Evolutionary conservation across 2,113 vertebrate genomes (phyloP).

Genomic region (Brachypodius melanocephalos): DNA sequence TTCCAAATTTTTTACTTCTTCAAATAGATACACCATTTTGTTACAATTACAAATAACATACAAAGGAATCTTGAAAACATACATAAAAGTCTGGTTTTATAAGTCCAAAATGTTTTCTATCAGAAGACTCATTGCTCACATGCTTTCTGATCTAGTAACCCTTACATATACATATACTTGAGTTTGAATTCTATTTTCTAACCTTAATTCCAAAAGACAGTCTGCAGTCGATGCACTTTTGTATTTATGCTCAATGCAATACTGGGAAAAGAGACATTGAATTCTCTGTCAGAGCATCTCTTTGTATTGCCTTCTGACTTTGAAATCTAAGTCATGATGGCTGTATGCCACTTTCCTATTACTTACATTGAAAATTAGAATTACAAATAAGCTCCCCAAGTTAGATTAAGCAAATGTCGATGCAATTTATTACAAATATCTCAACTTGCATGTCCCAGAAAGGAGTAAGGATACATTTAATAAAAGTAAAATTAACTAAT

Average conservation of each 20-base stretch:
- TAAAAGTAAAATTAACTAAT: not conserved
- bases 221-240: not conserved
- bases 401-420: not conserved
- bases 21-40: conserved; percentile 52
- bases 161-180: not conserved
- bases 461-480: not conserved
- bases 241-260: not conserved
- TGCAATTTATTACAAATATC: not conserved
- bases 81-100: not conserved
- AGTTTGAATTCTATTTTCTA: not conserved
- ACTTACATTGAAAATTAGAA: not conserved
- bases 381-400: not conserved
- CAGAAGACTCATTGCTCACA: not conserved
- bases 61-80: conserved; percentile 53
- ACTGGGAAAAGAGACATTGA: not conserved
- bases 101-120: not conserved
- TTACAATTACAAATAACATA: not conserved
- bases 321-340: not conserved
- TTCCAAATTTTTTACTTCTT: conserved; percentile 6
- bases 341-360: not conserved
- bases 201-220: not conserved
- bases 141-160: not conserved
- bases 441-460: not conserved
- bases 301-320: not conserved
- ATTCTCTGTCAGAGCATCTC: not conserved